Evolutionary conservation across 2,797 vertebrate species (phyloP).

Genomic region (Rhinatrema bivittatum): DNA sequence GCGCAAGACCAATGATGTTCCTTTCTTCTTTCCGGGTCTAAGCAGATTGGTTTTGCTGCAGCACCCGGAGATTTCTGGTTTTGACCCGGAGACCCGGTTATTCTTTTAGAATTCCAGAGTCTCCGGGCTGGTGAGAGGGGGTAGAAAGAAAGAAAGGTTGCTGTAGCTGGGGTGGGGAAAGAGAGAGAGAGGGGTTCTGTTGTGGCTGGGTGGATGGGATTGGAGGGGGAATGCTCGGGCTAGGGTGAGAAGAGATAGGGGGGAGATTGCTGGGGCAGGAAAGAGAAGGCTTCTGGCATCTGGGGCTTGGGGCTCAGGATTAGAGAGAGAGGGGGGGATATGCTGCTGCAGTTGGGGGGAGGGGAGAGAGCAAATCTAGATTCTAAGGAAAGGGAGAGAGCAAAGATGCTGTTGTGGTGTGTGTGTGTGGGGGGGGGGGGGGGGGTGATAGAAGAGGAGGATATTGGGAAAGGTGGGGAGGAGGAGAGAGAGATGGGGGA

Average conservation of each 20-base stretch:
- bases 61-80: no score
- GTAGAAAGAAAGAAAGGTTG: background rate
- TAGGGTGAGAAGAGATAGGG: background rate
- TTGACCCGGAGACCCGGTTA: no score
- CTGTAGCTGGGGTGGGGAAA: background rate
- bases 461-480: background rate
- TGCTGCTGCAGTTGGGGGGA: no score
- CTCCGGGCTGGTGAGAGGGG: no score
- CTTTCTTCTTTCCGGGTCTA: no score
- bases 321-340: no score
- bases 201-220: background rate
- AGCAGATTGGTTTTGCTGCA: no score
- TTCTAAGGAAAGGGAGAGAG: no score
- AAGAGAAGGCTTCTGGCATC: background rate
- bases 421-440: background rate
- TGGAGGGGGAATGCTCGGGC: accelerated
- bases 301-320: background rate
- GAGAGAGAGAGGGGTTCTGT: background rate
- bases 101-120: no score
- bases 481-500: background rate
- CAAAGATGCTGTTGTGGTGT: background rate
- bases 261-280: background rate
- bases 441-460: background rate
- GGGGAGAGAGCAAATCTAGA: no score
- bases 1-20: no score